Conservation (phyloP, 1,140 invertebrate species). For the Drosophila ambigua region DNA sequence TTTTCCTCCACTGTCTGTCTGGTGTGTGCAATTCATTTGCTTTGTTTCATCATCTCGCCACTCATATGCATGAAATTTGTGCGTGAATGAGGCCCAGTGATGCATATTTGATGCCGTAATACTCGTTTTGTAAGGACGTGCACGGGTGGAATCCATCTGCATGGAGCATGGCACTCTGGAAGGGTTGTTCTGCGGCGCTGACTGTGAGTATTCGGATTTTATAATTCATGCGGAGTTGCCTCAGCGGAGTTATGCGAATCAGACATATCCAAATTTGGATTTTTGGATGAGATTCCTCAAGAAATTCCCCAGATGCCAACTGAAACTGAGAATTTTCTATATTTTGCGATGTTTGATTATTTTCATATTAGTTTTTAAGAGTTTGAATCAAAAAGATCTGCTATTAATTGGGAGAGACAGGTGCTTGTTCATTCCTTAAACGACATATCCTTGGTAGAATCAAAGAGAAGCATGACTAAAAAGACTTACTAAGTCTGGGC, state of each 20-base stretch:
- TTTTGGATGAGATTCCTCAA: slow-evolving; percentile 1
- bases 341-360: no score
- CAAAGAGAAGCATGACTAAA: no score
- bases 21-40: slow-evolving; percentile 44
- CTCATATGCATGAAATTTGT: slow-evolving; percentile 67
- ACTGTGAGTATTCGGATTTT: slow-evolving; percentile 5
- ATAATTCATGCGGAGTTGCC: slow-evolving; percentile 11
- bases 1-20: slow-evolving; percentile 31
- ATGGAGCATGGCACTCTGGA: not conserved
- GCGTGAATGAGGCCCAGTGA: slow-evolving; percentile 67
- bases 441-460: no score
- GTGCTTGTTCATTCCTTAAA: no score
- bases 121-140: slow-evolving; percentile 1
- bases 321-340: no score
- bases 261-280: not conserved
- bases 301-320: no score
- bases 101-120: slow-evolving; percentile 51
- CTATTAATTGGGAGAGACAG: no score
- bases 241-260: slow-evolving; percentile 8
- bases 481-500: no score
- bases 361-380: no score
- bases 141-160: not conserved
- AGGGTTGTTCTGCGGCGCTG: slow-evolving; percentile 3
- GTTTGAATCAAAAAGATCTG: no score
- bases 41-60: slow-evolving; percentile 66